A percentile compares a stretch with the other conserved stretches of the same genome.
phyloP scores from a whole-genome alignment of 2,888 invertebrate species.

The Eupithecia subumbrata region DNA sequence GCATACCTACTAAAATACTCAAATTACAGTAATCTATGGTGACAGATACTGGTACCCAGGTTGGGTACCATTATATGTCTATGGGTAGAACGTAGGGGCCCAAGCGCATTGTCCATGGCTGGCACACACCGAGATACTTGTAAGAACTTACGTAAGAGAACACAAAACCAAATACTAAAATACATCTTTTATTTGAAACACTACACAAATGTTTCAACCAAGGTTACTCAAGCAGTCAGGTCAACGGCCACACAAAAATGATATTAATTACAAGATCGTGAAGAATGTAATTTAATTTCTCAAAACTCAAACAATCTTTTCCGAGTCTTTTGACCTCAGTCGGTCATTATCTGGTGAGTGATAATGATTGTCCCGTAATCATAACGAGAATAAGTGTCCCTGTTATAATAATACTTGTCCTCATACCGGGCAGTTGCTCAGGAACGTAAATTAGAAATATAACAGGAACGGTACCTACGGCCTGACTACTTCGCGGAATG shows the following conservation, averaged over 20 bases:
- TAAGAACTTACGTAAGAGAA: too few species aligned
- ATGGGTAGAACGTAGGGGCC: too few species aligned
- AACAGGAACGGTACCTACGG: background rate
- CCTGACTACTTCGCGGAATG: background rate
- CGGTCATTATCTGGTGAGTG: constrained; percentile 24
- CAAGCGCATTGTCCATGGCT: too few species aligned
- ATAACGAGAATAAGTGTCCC: constrained; percentile 22
- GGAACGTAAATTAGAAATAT: constrained; percentile 38
- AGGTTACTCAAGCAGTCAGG: background rate
- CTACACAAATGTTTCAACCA: too few species aligned
- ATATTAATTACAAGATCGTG: constrained; percentile 12
- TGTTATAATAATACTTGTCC: constrained; percentile 28
- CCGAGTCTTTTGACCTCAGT: constrained; percentile 17
- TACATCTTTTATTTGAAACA: too few species aligned
- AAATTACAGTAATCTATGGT: too few species aligned
- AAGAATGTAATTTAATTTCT: constrained; percentile 4
- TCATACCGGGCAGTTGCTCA: constrained; percentile 20
- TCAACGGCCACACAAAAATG: constrained; percentile 21
- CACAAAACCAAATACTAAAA: too few species aligned
- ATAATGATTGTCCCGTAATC: constrained; percentile 22
- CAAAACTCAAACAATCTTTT: constrained; percentile 7
- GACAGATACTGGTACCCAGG: too few species aligned
- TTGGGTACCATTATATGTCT: too few species aligned
- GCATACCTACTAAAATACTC: background rate
- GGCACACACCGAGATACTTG: too few species aligned